Base-by-base conservation (phyloP, 2,888 invertebrate species). In the Eurytoma adleriae region DNA sequence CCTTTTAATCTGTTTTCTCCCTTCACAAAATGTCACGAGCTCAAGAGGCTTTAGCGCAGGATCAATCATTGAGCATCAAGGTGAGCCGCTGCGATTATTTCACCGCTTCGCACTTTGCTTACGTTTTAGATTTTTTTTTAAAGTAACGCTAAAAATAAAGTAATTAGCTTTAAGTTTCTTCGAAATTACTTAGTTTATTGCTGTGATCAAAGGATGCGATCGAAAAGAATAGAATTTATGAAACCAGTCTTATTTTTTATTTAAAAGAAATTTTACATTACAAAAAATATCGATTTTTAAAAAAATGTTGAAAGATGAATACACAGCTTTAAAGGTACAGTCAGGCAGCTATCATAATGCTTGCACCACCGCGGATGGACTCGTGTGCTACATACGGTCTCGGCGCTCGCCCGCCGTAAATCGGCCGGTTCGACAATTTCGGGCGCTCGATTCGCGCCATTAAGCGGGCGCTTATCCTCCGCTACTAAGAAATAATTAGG, bases 401-500 rank as follows among this genome's bases (percentile, higher is more conserved):
- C 30, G 7, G 3, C 30, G 3, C 30, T 40, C 64, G 40, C 40
- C 40, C 40, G 64, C 40, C 40, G 48, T 64, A 64, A 48, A 64
- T 27, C 69, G 24, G 57, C 16, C 27, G 52, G 59, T 61, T 57
- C 69, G 66, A 74, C 64, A 70, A 79, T 79, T 79, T 79, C 66
- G 74, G 70, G 64, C 75, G 64, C 30, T 69, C 40, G 40, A 40
- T 40, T 40, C 69, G 54, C 48, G 57, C 57, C 74, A 57, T 66
- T 73, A 73, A 30, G 73, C 62, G 57, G 61, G n/a, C 30, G 7
- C 40, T 40, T 40, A 40, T 40, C 40, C 40, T 10, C 40, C 16
- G 69, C 40, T 16, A 40, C 54, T 16, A 20, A 52, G 70, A 79
- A 79, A 79, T 79, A 79, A 79, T 79, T 75, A 79, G 70, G 54